Evolutionary conservation across 2,888 invertebrate genomes (phyloP).

Genomic region (Chrysotoxum bicinctum): DNA sequence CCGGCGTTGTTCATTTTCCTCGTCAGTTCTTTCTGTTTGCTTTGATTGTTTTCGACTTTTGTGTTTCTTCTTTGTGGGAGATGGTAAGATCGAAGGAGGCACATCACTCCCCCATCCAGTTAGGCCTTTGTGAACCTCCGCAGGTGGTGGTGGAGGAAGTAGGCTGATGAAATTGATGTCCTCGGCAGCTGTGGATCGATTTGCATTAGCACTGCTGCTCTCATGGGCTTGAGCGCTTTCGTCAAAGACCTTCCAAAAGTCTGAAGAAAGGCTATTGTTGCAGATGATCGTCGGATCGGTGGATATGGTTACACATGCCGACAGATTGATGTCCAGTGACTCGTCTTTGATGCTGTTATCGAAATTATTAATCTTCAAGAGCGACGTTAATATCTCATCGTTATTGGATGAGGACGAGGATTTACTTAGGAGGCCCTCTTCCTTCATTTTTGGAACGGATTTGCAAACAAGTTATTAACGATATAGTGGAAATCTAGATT

Average conservation of each 20-base stretch:
- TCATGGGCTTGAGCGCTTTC: conserved; percentile 77
- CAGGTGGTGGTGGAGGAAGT: conserved; percentile 60
- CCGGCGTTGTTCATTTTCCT: not conserved
- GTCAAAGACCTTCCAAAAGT: conserved; percentile 80
- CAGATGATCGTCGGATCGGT: conserved; percentile 77
- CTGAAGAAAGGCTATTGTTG: conserved; percentile 79
- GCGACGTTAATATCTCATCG: conserved; percentile 80
- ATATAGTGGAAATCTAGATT: conserved; percentile 32
- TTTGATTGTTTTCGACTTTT: conserved; percentile 56
- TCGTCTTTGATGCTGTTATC: conserved; percentile 81
- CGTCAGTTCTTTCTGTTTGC: conserved; percentile 9
- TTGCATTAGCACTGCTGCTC: conserved; percentile 26
- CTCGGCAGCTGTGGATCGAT: conserved; percentile 26
- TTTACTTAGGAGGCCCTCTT: conserved; percentile 52
- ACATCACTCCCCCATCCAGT: not conserved
- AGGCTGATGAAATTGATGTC: conserved; percentile 55
- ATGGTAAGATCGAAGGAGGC: not conserved
- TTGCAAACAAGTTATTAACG: not conserved
- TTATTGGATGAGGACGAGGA: conserved; percentile 70
- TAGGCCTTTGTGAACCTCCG: not conserved
- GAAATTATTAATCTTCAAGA: conserved; percentile 80
- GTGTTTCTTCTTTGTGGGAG: conserved; percentile 56
- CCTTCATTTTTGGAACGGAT: conserved; percentile 64
- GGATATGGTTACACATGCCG: conserved; percentile 80
- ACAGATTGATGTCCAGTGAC: conserved; percentile 80